These are phyloP conservation scores for Morpho achilles DNA, from an alignment of 2,888 invertebrate genomes.

Conservation along the genomic window DNA sequence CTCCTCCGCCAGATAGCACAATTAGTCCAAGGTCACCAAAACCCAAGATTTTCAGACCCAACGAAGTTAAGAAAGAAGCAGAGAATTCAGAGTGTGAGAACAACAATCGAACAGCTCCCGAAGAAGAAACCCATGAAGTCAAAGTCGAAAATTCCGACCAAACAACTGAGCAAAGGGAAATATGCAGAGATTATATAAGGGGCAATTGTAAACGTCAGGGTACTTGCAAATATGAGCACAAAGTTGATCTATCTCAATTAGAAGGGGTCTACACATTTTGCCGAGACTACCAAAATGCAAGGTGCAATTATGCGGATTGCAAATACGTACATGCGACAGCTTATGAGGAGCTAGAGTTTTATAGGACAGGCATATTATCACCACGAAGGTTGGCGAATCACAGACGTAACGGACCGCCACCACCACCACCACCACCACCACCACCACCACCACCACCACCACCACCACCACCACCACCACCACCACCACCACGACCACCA, in stretches of 20 bases:
- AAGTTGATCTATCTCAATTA: too few relatives aligned
- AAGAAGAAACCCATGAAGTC: background rate
- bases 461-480: too few relatives aligned
- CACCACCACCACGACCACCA: too few relatives aligned
- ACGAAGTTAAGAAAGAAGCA: too few relatives aligned
- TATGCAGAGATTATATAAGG: conserved; percentile 56
- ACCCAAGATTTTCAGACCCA: too few relatives aligned
- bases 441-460: too few relatives aligned
- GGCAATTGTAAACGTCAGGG: conserved; percentile 45
- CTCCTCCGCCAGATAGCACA: conserved; percentile 29
- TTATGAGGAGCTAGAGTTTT: too few relatives aligned
- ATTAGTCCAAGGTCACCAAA: too few relatives aligned
- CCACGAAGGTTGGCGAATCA: conserved; percentile 45
- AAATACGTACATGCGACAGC: too few relatives aligned
- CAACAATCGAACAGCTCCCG: conserved; percentile 2
- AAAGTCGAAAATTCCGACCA: background rate
- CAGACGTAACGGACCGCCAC: conserved; percentile 29
- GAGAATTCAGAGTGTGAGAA: conserved; percentile 6
- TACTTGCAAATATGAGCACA: conserved; percentile 43
- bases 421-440: conserved; percentile 36
- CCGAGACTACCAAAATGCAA: too few relatives aligned
- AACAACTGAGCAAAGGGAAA: conserved; percentile 22
- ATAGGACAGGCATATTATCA: conserved; percentile 37
- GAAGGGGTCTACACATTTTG: too few relatives aligned
- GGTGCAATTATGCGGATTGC: too few relatives aligned